Conservation (phyloP, 2,113 vertebrate species). For the Phalacrocorax aristotelis region DNA sequence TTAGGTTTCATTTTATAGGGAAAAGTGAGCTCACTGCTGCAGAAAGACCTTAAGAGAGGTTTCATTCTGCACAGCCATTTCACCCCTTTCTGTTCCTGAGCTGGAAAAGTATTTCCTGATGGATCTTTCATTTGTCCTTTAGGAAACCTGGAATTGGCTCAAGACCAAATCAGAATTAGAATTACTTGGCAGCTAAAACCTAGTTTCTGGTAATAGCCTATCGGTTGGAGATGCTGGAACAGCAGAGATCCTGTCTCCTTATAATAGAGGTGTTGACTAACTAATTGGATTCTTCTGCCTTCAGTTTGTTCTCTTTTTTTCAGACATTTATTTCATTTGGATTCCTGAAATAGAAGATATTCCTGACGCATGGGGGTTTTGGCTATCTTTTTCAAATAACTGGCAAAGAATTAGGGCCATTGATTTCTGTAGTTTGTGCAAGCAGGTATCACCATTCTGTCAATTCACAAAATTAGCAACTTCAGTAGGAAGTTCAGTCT, state of each 20-base stretch:
- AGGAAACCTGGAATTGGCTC: not conserved
- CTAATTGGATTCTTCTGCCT: not conserved
- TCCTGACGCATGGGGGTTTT: not conserved
- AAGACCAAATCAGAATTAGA: not conserved
- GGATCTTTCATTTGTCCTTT: not conserved
- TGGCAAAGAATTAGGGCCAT: not conserved
- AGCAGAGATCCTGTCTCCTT: not conserved
- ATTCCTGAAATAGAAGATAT: not conserved
- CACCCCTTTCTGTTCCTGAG: not conserved
- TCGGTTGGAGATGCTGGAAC: not conserved
- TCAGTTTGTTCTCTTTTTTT: not conserved
- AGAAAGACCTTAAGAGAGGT: not conserved
- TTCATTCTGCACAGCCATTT: not conserved
- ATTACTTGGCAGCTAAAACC: not conserved
- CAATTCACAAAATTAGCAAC: not conserved
- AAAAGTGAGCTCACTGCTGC: not conserved
- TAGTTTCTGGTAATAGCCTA: not conserved
- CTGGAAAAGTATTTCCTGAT: not conserved
- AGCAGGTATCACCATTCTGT: not conserved
- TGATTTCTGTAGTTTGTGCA: not conserved
- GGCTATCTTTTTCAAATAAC: not conserved
- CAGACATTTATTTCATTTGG: not conserved
- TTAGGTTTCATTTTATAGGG: not conserved
- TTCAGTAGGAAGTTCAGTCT: not conserved
- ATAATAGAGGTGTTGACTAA: not conserved